Evolutionary conservation across 2,113 vertebrate species (phyloP).

Genomic region (Vulpes lagopus): DNA sequence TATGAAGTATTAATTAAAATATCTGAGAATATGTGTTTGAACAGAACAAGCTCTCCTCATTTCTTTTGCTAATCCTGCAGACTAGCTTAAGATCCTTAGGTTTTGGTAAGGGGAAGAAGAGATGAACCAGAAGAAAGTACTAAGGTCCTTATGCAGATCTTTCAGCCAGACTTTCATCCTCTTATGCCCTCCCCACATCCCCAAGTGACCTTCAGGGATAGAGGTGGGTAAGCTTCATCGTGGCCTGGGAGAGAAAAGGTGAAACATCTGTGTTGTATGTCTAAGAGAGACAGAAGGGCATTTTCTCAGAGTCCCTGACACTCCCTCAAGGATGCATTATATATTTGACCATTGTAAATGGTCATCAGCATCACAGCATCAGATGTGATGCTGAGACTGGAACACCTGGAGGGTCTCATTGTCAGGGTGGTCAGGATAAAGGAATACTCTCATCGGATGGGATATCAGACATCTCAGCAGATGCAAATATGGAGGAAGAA

Average conservation of each 20-base stretch:
- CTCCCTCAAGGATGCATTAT: neutral
- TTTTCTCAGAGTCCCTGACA: neutral
- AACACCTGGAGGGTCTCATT: neutral
- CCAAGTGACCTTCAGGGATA: neutral
- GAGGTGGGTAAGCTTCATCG: neutral
- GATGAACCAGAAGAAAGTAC: neutral
- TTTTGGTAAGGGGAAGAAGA: neutral
- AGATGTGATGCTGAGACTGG: neutral
- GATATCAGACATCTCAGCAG: neutral
- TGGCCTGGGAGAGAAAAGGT: neutral
- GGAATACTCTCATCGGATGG: neutral
- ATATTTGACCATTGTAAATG: neutral
- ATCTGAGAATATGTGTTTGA: neutral
- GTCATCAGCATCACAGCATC: too few species aligned
- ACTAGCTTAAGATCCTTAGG: neutral
- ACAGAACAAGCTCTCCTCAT: neutral
- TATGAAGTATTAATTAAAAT: constrained; percentile 9
- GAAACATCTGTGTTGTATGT: neutral
- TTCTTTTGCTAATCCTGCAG: neutral
- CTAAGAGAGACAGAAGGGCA: neutral
- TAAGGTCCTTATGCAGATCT: neutral
- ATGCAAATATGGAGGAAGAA: neutral
- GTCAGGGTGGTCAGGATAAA: neutral
- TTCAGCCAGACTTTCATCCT: neutral
- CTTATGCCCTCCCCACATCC: neutral